Conservation (phyloP, 2,113 vertebrate genomes). For the Zapus hudsonius region DNA sequence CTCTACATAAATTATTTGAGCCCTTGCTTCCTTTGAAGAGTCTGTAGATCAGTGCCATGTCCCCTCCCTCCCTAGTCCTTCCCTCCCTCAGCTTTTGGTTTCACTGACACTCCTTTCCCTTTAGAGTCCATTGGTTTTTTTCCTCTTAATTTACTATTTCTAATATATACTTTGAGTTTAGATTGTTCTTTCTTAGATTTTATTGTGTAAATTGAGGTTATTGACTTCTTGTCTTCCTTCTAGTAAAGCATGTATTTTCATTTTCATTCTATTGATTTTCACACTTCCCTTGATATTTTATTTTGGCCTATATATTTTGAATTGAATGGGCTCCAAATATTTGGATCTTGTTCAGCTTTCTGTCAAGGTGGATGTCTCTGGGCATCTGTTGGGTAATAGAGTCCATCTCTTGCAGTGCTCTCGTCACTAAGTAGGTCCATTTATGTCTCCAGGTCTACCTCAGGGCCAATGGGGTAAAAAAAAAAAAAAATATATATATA, state of each 20-base stretch:
- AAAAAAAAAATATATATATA: no score
- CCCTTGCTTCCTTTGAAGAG: no score
- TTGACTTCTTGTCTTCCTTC: background rate
- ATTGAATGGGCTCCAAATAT: background rate
- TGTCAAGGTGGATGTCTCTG: no score
- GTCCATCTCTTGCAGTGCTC: background rate
- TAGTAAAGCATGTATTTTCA: background rate
- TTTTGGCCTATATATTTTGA: background rate
- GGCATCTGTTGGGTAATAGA: background rate
- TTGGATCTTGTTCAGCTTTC: background rate
- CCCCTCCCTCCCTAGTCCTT: no score
- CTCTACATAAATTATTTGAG: no score
- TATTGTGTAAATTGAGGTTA: background rate
- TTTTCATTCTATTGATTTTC: background rate
- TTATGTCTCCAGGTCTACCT: background rate
- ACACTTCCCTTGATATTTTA: background rate
- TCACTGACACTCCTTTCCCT: no score
- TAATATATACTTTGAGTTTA: background rate
- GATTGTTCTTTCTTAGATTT: background rate
- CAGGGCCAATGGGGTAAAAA: no score
- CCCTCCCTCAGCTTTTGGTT: no score
- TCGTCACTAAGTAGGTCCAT: background rate
- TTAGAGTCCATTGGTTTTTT: no score
- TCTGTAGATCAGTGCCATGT: no score
- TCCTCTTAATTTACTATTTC: background rate